Evolutionary conservation across 2,797 vertebrate species (phyloP), one percentile per base, ranked within the genome.

Genomic region (Calcarius lapponicus): DNA sequence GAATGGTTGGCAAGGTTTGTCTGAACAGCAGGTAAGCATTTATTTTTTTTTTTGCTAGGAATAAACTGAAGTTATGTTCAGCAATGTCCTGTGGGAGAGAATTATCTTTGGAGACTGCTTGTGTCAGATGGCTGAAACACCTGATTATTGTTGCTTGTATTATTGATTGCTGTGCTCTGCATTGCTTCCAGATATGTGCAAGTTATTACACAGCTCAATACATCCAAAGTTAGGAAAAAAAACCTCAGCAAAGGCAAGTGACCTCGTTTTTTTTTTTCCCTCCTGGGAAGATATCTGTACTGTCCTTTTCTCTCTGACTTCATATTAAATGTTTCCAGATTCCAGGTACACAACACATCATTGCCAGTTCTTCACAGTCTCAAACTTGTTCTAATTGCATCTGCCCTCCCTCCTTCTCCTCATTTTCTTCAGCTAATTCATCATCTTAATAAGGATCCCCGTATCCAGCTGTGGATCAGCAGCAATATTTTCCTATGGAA

Each of bases 161-260:
- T 97, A 96, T 95, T 88, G 96, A 96, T 94, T 92, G 86, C 86
- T 94, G 90, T n/a, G 74, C 90, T 95, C 93, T 90, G 83, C 90
- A 92, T 94, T 5, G 76, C 94, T 97, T 86, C 92, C 87, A 92
- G 94, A 83, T 94, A 94, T 51, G 73, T 95, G 83, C 90, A 88
- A 92, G 91, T 95, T 96, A 96, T 96, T 93, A 96, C 83, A 92
- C 91, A 96, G 91, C 83, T 96, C 96, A 96, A 82, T 87, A 96
- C 78, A 95, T 84, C 74, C 75, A 28, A 88, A 96, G 91, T 82
- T 67, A 61, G 83, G 62, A 22, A 73, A 61, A 61, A 88, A 86
- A 16, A 2, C 18, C 45, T 29, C 65, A 34, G 86, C 70, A 91
- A 90, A 92, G 85, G 48, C 58, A 92, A 84, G 90, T 82, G 88